Conservation (phyloP, 2,888 invertebrate species). For the Stenodema calcarata region DNA sequence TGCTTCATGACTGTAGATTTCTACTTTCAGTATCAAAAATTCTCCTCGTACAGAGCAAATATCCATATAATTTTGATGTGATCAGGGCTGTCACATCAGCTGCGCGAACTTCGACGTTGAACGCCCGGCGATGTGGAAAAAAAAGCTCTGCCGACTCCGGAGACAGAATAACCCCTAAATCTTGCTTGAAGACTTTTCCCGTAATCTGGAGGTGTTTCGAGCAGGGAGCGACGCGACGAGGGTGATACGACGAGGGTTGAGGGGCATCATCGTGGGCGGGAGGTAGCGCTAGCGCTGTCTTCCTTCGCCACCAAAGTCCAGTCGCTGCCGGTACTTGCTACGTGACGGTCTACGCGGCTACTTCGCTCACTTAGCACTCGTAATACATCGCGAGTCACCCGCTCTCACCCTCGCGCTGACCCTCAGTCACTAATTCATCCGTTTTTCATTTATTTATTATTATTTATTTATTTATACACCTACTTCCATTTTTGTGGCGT, state of each 20-base stretch:
- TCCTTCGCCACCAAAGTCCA: background rate
- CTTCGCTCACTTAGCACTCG: background rate
- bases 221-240: background rate
- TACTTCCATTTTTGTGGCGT: background rate
- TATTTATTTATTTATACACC: background rate
- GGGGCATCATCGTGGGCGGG: background rate
- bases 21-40: no score
- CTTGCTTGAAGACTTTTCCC: background rate
- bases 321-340: background rate
- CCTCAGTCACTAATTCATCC: background rate
- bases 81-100: no score
- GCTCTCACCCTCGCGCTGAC: background rate
- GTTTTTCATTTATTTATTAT: background rate
- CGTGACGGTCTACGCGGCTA: background rate
- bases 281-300: background rate
- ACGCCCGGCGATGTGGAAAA: background rate
- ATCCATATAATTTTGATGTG: no score
- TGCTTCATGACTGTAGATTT: no score
- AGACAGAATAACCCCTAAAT: background rate
- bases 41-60: no score
- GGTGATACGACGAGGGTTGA: background rate
- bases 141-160: background rate
- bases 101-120: no score
- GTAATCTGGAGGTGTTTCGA: background rate
- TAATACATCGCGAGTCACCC: background rate